These are phyloP conservation scores for Parnassius apollo DNA, from an alignment of 2,888 invertebrate species.

Conservation along the genomic window DNA sequence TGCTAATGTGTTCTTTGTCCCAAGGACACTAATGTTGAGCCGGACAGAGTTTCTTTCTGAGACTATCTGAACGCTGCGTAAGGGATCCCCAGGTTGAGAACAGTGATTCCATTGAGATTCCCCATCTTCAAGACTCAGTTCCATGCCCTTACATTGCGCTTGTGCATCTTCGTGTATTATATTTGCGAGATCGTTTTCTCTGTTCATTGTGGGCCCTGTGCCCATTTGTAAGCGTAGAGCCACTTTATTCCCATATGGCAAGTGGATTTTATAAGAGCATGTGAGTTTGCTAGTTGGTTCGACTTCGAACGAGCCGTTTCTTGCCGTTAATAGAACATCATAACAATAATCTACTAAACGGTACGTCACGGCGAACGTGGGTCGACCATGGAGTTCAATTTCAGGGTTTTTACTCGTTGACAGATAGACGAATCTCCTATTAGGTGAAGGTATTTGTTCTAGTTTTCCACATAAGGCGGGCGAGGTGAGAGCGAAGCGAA, in stretches of 20 bases:
- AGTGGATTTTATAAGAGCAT: conserved; percentile 85
- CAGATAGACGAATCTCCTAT: conserved; percentile 82
- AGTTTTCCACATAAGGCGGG: conserved; percentile 84
- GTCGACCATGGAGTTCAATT: conserved; percentile 82
- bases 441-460: conserved; percentile 82
- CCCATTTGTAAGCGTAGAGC: conserved; percentile 83
- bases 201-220: conserved; percentile 58
- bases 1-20: conserved; percentile 62
- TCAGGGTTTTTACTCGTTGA: conserved; percentile 70
- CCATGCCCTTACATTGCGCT: conserved; percentile 78
- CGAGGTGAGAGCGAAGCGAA: conserved; percentile 79
- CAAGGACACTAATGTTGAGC: conserved; percentile 67
- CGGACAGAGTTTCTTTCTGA: conserved; percentile 81
- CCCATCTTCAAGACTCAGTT: conserved; percentile 80
- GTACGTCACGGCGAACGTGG: conserved; percentile 84
- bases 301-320: conserved; percentile 85
- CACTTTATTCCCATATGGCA: conserved; percentile 86
- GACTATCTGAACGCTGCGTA: conserved; percentile 81
- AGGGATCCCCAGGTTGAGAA: conserved; percentile 79
- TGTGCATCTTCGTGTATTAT: conserved; percentile 63
- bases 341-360: conserved; percentile 87
- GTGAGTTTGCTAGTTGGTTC: conserved; percentile 80
- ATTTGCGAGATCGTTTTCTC: conserved; percentile 57
- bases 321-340: conserved; percentile 83
- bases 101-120: conserved; percentile 82